A percentile compares a stretch with the other conserved stretches of the same genome.
Conservation (phyloP, 1,140 invertebrate genomes). For the Amyelois transitella region DNA sequence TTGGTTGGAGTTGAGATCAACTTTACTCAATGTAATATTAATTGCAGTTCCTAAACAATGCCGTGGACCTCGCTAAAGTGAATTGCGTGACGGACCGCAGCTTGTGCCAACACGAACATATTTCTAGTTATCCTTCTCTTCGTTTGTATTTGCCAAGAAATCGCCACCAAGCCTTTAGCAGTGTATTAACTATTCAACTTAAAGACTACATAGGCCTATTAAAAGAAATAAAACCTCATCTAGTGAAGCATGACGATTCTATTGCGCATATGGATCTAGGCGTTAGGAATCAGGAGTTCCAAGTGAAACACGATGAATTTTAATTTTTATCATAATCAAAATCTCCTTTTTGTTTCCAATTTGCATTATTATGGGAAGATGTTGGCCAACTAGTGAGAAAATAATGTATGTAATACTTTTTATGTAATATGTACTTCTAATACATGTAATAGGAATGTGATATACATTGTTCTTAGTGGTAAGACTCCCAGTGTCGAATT, state of each 20-base stretch:
- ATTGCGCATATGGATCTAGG: conserved; percentile 27
- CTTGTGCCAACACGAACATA: conserved; percentile 54
- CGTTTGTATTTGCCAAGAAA: conserved; percentile 39
- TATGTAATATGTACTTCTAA: too few species aligned
- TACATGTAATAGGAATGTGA: too few species aligned
- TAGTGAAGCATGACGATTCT: conserved; percentile 30
- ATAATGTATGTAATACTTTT: too few species aligned
- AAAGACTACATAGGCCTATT: conserved; percentile 33
- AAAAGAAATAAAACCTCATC: conserved; percentile 36
- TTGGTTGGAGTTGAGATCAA: too few species aligned
- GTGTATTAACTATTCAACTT: conserved; percentile 32
- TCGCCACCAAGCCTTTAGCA: conserved; percentile 22
- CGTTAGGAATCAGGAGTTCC: conserved; percentile 13
- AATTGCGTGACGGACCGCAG: conserved; percentile 50
- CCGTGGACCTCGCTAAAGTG: conserved; percentile 52
- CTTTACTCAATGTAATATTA: conserved; percentile 10
- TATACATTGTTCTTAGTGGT: too few species aligned
- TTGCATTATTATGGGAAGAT: too few species aligned
- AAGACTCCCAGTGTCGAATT: too few species aligned
- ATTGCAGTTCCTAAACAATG: conserved; percentile 44
- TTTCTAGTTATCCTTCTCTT: conserved; percentile 47
- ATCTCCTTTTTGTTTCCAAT: too few species aligned
- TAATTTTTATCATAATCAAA: conserved; percentile 11
- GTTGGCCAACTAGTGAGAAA: too few species aligned
- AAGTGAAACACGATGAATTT: conserved; percentile 49